Evolutionary conservation across 2,888 invertebrate species (phyloP).

Genomic region (Synanthedon vespiformis): DNA sequence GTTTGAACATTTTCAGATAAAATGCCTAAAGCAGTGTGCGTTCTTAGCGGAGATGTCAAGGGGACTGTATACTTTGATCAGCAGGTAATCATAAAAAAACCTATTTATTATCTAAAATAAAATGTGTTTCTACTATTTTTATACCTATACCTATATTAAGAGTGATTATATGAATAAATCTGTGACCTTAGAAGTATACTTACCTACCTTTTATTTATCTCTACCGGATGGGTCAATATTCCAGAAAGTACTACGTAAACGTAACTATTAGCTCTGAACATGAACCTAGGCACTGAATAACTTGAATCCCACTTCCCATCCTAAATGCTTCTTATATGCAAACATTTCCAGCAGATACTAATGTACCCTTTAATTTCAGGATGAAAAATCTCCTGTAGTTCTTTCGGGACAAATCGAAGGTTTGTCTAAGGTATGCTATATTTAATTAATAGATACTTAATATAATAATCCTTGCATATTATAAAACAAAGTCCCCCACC

Average conservation of each 20-base stretch:
- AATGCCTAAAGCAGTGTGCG: slow-evolving; percentile 87
- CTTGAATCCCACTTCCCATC: too few relatives aligned
- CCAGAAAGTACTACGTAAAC: too few relatives aligned
- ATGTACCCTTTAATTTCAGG: slow-evolving; percentile 42
- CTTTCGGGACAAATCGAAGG: slow-evolving; percentile 88
- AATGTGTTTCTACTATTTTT: not conserved
- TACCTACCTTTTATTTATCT: not conserved
- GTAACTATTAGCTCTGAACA: too few relatives aligned
- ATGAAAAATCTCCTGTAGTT: slow-evolving; percentile 74
- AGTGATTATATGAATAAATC: not conserved
- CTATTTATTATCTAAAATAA: not conserved
- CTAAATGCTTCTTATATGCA: too few relatives aligned
- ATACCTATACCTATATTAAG: not conserved
- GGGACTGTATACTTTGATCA: slow-evolving; percentile 88
- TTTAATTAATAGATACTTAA: too few relatives aligned
- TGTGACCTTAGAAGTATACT: not conserved
- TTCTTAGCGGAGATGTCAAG: slow-evolving; percentile 85
- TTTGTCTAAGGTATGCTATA: slow-evolving; percentile 73
- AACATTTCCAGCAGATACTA: too few relatives aligned
- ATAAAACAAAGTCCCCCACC: too few relatives aligned
- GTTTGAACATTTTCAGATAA: too few relatives aligned
- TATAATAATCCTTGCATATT: too few relatives aligned
- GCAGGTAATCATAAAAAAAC: slow-evolving; percentile 55
- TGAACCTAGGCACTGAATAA: too few relatives aligned
- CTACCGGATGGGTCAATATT: too few relatives aligned